Evolutionary conservation across 2,797 vertebrate genomes (phyloP).

Genomic region (Hafferia zeledoni): DNA sequence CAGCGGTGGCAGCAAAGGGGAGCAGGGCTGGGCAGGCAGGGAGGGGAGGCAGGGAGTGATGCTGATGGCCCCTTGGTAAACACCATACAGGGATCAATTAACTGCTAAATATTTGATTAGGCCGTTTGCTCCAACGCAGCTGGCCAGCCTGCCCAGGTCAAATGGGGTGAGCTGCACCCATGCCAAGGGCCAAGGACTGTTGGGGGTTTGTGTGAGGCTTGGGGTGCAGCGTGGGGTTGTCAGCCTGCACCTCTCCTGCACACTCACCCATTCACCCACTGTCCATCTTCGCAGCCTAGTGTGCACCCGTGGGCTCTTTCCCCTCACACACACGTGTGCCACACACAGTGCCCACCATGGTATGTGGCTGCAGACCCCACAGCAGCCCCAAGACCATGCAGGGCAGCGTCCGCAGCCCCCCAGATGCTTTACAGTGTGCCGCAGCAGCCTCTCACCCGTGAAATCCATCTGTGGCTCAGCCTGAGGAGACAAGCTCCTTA

Average conservation of each 20-base stretch:
- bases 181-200: accelerated
- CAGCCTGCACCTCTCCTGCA: too few relatives aligned
- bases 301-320: accelerated
- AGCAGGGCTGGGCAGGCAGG: background rate
- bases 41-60: background rate
- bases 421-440: background rate
- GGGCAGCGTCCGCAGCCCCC: background rate
- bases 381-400: accelerated
- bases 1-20: background rate
- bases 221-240: accelerated
- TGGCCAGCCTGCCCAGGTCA: background rate
- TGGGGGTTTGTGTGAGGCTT: background rate
- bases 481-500: conserved; percentile 26
- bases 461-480: conserved; percentile 46
- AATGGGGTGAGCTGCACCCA: background rate
- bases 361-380: background rate
- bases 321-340: accelerated
- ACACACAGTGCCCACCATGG: accelerated
- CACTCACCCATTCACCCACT: background rate
- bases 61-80: conserved; percentile 54
- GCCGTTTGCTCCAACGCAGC: conserved; percentile 38
- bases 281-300: background rate
- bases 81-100: conserved; percentile 63
- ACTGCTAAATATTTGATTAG: conserved; percentile 67
- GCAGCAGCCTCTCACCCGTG: background rate